Percentiles rank a stretch among this genome's conserved stretches.
Evolutionary conservation across 2,888 invertebrate genomes (phyloP).

Genomic region (Pandemis corylana): DNA sequence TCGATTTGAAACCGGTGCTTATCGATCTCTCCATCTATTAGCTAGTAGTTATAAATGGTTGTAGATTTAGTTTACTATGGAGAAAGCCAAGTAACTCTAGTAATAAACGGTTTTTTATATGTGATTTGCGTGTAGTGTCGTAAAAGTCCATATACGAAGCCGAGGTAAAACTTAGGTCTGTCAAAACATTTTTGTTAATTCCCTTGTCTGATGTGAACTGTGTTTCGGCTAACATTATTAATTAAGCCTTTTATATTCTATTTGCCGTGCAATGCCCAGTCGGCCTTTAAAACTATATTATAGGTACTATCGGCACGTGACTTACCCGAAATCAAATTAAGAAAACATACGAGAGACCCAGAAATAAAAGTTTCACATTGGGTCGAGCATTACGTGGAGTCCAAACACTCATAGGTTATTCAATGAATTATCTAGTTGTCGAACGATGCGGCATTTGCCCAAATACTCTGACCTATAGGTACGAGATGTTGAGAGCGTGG

Average conservation of each 20-base stretch:
- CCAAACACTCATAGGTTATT: slow-evolving; percentile 32
- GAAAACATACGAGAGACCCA: slow-evolving; percentile 22
- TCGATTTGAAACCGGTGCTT: background rate
- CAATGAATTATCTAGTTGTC: slow-evolving; percentile 36
- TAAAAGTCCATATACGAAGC: background rate
- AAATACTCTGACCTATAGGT: slow-evolving; percentile 4
- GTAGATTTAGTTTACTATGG: background rate
- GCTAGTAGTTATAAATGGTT: background rate
- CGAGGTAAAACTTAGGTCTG: background rate
- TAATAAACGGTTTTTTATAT: background rate
- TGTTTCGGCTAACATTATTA: background rate
- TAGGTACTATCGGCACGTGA: slow-evolving; percentile 18
- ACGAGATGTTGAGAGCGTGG: too few relatives aligned
- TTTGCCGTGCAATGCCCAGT: slow-evolving; percentile 9
- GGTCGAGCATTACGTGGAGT: slow-evolving; percentile 27
- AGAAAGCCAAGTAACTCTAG: background rate
- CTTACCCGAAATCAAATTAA: slow-evolving; percentile 16
- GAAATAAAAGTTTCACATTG: slow-evolving; percentile 29
- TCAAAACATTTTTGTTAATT: background rate
- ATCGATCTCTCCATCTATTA: background rate
- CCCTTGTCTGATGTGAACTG: background rate
- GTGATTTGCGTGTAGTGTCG: background rate
- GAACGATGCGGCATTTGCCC: slow-evolving; percentile 13
- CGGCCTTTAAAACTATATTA: background rate
- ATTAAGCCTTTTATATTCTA: background rate